phyloP scores from a whole-genome alignment of 92 coral and sea anemone genomes.

The Zoanthus sansibaricus region DNA sequence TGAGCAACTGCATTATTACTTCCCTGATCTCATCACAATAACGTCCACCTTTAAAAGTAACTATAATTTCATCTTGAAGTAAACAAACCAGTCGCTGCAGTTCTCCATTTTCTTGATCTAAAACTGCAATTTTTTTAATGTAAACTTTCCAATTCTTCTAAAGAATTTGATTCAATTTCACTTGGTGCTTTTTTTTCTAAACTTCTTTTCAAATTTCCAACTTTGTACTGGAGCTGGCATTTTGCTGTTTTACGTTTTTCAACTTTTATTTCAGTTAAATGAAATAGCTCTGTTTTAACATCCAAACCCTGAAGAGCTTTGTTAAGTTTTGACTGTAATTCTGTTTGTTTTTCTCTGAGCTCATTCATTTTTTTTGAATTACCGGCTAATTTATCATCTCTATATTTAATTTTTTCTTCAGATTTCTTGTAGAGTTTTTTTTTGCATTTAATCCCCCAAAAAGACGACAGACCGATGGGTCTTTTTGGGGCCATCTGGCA shows the following conservation, averaged over 20 bases:
- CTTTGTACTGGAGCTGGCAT: neutral
- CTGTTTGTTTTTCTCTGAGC: neutral
- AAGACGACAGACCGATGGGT: too few species aligned
- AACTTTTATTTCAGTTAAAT: neutral
- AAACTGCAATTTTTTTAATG: neutral
- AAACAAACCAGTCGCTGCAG: conserved; percentile 13
- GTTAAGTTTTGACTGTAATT: conserved; percentile 1
- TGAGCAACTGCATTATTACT: conserved; percentile 25
- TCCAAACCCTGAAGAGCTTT: neutral
- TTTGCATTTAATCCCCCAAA: too few species aligned
- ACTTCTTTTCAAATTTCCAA: conserved; percentile 10
- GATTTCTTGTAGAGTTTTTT: neutral
- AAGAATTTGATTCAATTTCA: neutral
- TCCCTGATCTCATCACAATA: conserved; percentile 48
- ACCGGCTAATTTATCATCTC: neutral
- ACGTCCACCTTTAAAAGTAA: conserved; percentile 44
- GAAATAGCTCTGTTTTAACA: neutral
- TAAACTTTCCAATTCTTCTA: neutral
- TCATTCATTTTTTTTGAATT: neutral
- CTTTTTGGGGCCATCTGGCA: too few species aligned
- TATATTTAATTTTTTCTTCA: neutral
- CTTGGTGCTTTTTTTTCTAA: too few species aligned
- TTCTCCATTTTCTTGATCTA: conserved; percentile 44
- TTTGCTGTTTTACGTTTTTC: neutral
- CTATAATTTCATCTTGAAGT: conserved; percentile 13